Evolutionary conservation across 2,113 vertebrate species (phyloP), one percentile per base, ranked within the genome.

Genomic region (Dicentrarchus labrax): DNA sequence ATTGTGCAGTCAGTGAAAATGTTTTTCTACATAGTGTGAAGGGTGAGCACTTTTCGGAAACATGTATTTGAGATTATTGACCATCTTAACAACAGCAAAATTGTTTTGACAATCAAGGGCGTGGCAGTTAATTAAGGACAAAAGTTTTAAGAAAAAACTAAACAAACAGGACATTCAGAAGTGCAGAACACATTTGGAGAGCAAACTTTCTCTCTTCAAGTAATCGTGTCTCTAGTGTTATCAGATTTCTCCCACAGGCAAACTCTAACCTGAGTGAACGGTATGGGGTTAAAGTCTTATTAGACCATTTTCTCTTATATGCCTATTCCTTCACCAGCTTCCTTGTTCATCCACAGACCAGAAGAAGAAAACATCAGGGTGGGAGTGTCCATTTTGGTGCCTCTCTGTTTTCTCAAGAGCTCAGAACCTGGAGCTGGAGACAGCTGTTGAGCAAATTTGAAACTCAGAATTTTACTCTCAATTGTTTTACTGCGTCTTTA

Each of bases 361-460:
- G n/a, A 72, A 17, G 13, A 43, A 22, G 2, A 45, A 5, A n/a
- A 54, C 39, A 30, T 2, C 30, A 30, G 0, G 59, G 9, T 36
- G 21, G 7, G 21, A 56, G 30, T n/a, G 3, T 51, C 17, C 13
- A 4, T 12, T 53, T 21, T 12, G 19, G 19, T 56, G 11, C 19
- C 10, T 12, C 6, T 11, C 22, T 16, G 6, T 51, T 4, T 65
- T 2, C 21, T 66, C 13, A 4, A 38, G 47, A 13, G 17, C 24
- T 51, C 47, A 51, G 22, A 70, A 38, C 38, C 50, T 39, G 68
- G 38, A 41, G 19, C 6, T 47, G 62, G 12, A 45, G 21, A 15
- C 36, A 62, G 60, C 36, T 62, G 60, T 11, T 62, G 60, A 62
- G 61, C 47, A 38, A 7, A n/a, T 54, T 54, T 54, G 36, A 67